These are phyloP conservation scores for Meles meles DNA, from an alignment of 2,113 vertebrate genomes.

Conservation along the genomic window DNA sequence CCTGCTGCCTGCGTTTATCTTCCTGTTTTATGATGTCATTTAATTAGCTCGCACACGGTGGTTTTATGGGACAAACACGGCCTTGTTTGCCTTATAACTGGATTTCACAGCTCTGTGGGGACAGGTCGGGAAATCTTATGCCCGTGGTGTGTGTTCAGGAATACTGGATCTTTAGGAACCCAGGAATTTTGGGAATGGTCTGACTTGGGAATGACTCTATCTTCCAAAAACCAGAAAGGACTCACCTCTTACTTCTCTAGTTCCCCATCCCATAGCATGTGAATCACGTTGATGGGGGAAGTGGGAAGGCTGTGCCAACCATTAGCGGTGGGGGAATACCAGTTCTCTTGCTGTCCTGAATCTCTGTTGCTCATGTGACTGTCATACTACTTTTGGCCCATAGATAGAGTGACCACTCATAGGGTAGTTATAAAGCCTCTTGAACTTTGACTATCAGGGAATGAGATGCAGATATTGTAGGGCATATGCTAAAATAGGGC, in stretches of 20 bases:
- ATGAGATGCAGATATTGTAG: background rate
- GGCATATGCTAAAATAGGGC: background rate
- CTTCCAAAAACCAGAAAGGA: background rate
- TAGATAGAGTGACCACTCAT: background rate
- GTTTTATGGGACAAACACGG: constrained; percentile 85
- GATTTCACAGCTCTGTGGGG: constrained; percentile 81
- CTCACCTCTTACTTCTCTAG: background rate
- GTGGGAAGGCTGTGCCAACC: background rate
- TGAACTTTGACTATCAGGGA: background rate
- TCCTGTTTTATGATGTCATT: constrained; percentile 83
- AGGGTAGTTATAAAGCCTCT: background rate
- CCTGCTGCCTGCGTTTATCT: constrained; percentile 80
- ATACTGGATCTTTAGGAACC: constrained; percentile 58
- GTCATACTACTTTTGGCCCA: background rate
- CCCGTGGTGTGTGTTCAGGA: constrained; percentile 64
- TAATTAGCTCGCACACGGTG: constrained; percentile 84
- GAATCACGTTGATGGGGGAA: background rate
- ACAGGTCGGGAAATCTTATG: constrained; percentile 77
- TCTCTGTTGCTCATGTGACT: background rate
- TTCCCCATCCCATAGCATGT: background rate
- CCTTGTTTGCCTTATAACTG: constrained; percentile 86
- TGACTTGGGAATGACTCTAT: background rate
- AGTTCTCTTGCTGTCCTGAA: background rate
- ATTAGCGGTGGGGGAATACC: too few relatives aligned
- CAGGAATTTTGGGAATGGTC: background rate